phyloP scores from a whole-genome alignment of 2,888 invertebrate species.

The Dysmachus trigonus region DNA sequence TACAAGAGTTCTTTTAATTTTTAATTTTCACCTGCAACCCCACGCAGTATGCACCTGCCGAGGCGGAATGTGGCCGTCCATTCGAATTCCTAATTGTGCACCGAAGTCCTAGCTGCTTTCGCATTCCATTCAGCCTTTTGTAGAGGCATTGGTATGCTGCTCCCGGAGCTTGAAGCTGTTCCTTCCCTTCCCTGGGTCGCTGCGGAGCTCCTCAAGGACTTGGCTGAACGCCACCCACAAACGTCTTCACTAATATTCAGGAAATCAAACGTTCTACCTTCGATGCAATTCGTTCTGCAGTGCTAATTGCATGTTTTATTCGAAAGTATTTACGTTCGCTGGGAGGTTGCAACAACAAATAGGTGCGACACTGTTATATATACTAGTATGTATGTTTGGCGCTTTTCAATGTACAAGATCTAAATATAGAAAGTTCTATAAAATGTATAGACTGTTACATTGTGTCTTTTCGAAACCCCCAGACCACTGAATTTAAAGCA shows the following conservation, averaged over 20 bases:
- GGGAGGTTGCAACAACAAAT: not conserved
- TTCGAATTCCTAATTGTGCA: not conserved
- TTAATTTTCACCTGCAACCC: not conserved
- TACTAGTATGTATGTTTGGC: not conserved
- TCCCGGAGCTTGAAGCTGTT: not conserved
- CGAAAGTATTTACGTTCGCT: not conserved
- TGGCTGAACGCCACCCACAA: not conserved
- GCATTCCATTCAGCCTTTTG: not conserved
- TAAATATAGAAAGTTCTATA: no score
- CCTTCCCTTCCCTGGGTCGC: not conserved
- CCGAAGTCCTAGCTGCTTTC: not conserved
- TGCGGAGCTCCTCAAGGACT: not conserved
- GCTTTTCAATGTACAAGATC: not conserved
- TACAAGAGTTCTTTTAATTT: not conserved
- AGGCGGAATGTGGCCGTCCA: not conserved
- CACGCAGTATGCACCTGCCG: not conserved
- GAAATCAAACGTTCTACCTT: not conserved
- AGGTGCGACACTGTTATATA: not conserved
- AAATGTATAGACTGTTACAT: no score
- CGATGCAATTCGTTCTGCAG: not conserved
- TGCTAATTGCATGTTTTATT: not conserved
- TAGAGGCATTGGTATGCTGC: not conserved
- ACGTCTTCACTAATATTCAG: not conserved
- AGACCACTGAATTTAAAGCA: no score
- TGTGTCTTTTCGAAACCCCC: no score